phyloP scores from a whole-genome alignment of 1,140 invertebrate genomes.

The Drosophila athabasca region DNA sequence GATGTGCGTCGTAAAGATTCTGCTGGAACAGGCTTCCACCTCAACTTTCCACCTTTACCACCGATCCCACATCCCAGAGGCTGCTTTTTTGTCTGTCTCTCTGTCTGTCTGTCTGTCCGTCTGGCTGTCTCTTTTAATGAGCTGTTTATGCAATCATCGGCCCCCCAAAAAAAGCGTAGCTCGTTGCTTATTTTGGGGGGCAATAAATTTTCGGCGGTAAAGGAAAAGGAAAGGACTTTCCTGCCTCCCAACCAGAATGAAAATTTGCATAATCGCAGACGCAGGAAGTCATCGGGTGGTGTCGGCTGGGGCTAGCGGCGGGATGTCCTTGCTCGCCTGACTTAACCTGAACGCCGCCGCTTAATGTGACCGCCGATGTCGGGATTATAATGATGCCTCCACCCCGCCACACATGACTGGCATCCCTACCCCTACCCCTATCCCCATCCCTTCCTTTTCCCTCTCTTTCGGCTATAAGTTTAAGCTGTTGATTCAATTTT shows the following conservation, averaged over 20 bases:
- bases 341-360: constrained; percentile 61
- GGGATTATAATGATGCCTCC: constrained; percentile 49
- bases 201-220: constrained; percentile 32
- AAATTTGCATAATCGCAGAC: constrained; percentile 73
- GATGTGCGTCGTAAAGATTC: constrained; percentile 55
- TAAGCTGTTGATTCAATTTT: constrained; percentile 68
- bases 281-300: constrained; percentile 9
- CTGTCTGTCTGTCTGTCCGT: not conserved
- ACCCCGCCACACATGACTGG: too few relatives aligned
- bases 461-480: constrained; percentile 26
- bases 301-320: too few relatives aligned
- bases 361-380: constrained; percentile 52
- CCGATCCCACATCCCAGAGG: not conserved
- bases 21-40: not conserved
- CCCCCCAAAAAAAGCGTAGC: constrained; percentile 2
- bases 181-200: constrained; percentile 19
- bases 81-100: constrained; percentile 2
- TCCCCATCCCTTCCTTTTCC: not conserved
- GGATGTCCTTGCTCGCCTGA: constrained; percentile 26
- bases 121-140: constrained; percentile 58
- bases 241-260: constrained; percentile 7
- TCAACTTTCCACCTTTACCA: not conserved
- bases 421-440: too few relatives aligned
- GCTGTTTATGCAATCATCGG: constrained; percentile 71
- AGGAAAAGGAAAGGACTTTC: constrained; percentile 40